Evolutionary conservation across 2,888 invertebrate species (phyloP).

Genomic region (Stictocephala bisonia): DNA sequence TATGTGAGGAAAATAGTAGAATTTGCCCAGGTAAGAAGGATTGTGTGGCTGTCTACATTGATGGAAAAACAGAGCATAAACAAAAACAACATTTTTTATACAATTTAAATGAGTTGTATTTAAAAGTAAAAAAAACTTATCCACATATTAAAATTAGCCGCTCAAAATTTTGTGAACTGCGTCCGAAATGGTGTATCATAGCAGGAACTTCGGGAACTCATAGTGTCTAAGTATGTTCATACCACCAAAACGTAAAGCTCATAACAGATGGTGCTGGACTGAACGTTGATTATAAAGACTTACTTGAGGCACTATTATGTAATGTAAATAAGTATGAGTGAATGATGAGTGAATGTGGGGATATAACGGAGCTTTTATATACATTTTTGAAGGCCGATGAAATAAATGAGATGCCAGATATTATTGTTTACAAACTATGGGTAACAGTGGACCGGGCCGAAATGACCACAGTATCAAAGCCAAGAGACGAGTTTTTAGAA

Average conservation of each 20-base stretch:
- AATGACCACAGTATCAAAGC: constrained; percentile 30
- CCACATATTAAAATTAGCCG: constrained; percentile 20
- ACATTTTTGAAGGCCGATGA: constrained; percentile 21
- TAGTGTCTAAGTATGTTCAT: constrained; percentile 20
- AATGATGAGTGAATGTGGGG: no score
- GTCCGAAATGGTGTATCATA: constrained; percentile 25
- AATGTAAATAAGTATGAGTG: constrained; percentile 36
- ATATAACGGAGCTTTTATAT: neutral
- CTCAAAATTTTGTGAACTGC: constrained; percentile 12
- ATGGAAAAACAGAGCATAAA: no score
- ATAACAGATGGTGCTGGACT: constrained; percentile 16
- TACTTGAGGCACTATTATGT: constrained; percentile 29
- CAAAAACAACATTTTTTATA: no score
- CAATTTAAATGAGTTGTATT: no score
- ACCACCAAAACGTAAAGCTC: constrained; percentile 25
- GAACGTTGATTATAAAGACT: constrained; percentile 32
- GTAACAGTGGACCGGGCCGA: constrained; percentile 7
- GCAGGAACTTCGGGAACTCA: constrained; percentile 26
- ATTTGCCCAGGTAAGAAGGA: no score
- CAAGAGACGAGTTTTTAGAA: constrained; percentile 30
- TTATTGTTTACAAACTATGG: constrained; percentile 30
- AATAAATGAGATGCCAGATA: constrained; percentile 5
- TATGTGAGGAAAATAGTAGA: constrained; percentile 10
- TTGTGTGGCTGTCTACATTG: no score
- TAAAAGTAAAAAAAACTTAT: no score